Conservation (phyloP, 2,888 invertebrate species). For the Plebejus argus region DNA sequence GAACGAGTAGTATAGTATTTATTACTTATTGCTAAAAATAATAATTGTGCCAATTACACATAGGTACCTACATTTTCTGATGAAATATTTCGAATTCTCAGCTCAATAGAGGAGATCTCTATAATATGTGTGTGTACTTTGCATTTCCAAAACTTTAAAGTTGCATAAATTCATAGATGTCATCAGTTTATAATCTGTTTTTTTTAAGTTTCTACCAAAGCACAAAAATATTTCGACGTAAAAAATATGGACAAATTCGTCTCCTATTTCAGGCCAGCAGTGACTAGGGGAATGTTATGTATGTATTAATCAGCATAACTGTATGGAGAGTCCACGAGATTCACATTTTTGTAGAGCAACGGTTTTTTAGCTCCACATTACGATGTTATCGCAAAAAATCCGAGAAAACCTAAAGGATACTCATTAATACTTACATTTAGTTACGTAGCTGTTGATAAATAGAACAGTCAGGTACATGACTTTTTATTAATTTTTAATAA, state of each 20-base stretch:
- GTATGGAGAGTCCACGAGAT: slow-evolving; percentile 2
- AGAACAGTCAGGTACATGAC: neutral
- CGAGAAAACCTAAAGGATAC: neutral
- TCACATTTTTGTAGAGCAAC: slow-evolving; percentile 4
- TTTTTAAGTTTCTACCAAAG: neutral
- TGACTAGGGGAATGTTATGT: neutral
- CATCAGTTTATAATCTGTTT: neutral
- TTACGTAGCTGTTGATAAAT: neutral
- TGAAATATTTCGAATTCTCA: no score
- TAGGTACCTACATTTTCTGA: no score
- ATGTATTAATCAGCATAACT: slow-evolving; percentile 15
- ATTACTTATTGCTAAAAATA: no score
- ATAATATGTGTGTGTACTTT: no score
- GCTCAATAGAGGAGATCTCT: no score
- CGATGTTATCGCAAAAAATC: slow-evolving; percentile 2
- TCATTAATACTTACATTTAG: no score
- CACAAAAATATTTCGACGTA: neutral
- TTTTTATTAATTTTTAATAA: no score
- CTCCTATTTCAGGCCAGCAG: neutral
- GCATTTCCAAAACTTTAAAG: no score
- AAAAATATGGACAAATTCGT: neutral
- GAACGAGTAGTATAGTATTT: no score
- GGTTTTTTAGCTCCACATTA: slow-evolving; percentile 3
- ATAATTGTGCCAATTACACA: no score
- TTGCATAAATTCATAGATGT: neutral